Evolutionary conservation across 2,797 vertebrate genomes (phyloP), one percentile per base, ranked within the genome.

Genomic region (Melanotaenia pygmaea): DNA sequence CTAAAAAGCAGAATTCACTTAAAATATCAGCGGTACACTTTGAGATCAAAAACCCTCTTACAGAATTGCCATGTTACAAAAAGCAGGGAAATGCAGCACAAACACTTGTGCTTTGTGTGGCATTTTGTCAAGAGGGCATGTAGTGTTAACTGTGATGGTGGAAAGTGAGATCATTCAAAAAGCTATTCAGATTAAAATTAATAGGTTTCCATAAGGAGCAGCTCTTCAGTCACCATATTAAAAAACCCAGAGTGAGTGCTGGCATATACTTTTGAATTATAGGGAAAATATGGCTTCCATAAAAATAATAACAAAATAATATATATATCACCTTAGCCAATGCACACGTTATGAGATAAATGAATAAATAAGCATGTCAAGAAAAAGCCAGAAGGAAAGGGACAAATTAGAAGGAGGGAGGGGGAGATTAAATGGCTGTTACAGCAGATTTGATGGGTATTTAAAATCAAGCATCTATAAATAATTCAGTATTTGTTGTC

Each of bases 211-310:
- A 47, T 79, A 88, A 78, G 80, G 76, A 70, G 69, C 76, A 63
- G 71, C 74, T 77, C 81, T 71, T 79, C 77, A 80, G 78, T 70
- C 63, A 64, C 63, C 35, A 63, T 77, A 74, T 85, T 69, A 89
- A 86, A 88, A 88, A 81, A 84, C 59, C 70, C 64, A 61, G 80
- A 85, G 83, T 84, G 84, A 90, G 80, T 75, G 82, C 82, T 84
- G 82, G 86, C 86, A 87, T 84, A 74, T 67, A 68, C 70, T 74
- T 62, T 67, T 80, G 84, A 88, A 92, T 93, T 93, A 93, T 67
- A 82, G 75, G 30, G 50, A 78, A 22, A 64, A 88, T 84, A 85
- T 75, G 66, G 67, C 68, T 90, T 89, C 82, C 67, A 83, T 91
- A 3, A 11, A 37, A 14, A 43, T 75, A 86, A 73, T 80, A 79